Conservation (phyloP, 1,140 invertebrate genomes). For the Pseudomyrmex pallidus region DNA sequence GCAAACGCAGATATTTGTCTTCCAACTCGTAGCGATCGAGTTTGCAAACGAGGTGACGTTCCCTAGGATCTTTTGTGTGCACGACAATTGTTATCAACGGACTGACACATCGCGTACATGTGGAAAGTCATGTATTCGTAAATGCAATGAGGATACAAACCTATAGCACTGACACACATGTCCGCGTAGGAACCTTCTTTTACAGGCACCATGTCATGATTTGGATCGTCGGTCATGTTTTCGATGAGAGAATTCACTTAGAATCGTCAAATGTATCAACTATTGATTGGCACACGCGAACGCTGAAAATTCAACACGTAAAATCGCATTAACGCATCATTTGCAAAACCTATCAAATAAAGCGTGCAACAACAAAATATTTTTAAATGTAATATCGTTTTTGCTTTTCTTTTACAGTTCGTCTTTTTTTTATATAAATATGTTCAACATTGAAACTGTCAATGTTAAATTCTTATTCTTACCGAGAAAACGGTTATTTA, state of each 20-base stretch:
- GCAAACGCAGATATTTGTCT: conserved; percentile 81
- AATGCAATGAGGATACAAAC: conserved; percentile 64
- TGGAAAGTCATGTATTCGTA: too few species aligned
- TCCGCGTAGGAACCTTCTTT: conserved; percentile 77
- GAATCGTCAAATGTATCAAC: conserved; percentile 10
- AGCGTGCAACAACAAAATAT: too few species aligned
- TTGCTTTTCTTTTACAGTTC: not conserved
- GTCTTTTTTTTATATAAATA: not conserved
- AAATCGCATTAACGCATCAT: not conserved
- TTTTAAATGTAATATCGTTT: not conserved
- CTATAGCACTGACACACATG: conserved; percentile 73
- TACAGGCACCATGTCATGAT: conserved; percentile 76
- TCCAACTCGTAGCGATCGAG: conserved; percentile 82
- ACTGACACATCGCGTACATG: not conserved
- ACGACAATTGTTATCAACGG: conserved; percentile 27
- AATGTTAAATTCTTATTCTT: not conserved
- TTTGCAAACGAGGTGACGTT: conserved; percentile 80
- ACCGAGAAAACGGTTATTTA: not conserved
- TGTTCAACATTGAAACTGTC: not conserved
- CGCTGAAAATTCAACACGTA: conserved; percentile 28
- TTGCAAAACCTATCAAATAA: not conserved
- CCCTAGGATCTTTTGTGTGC: conserved; percentile 77
- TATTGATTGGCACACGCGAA: not conserved
- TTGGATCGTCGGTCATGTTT: conserved; percentile 77
- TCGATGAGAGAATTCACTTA: conserved; percentile 52